A percentile compares a stretch with the other conserved stretches of the same genome.
Conservation (phyloP, 2,888 invertebrate genomes). For the Dasypolia templi region DNA sequence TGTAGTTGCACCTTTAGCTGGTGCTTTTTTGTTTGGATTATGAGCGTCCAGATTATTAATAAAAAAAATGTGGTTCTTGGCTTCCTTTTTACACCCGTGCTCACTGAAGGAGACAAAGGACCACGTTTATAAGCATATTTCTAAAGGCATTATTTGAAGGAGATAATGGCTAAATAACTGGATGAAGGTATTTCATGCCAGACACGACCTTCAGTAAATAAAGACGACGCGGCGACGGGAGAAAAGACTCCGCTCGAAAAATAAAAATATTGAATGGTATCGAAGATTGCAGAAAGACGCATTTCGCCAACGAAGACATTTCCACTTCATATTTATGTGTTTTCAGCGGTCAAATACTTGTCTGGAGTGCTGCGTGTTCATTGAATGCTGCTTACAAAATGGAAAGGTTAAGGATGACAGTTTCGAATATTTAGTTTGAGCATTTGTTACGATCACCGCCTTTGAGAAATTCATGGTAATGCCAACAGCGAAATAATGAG, state of each 20-base stretch:
- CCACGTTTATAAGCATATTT: background rate
- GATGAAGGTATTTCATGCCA: conserved; percentile 18
- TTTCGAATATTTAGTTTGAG: background rate
- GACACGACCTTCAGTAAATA: conserved; percentile 43
- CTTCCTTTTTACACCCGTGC: too few relatives aligned
- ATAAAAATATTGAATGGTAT: conserved; percentile 51
- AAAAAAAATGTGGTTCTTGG: too few relatives aligned
- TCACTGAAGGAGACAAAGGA: background rate
- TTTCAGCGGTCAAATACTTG: conserved; percentile 30
- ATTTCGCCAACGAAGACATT: conserved; percentile 40
- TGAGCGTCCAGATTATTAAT: background rate
- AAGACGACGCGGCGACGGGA: conserved; percentile 3
- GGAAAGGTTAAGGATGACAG: background rate
- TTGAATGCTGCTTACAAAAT: background rate
- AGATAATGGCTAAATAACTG: conserved; percentile 22
- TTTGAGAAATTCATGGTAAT: too few relatives aligned
- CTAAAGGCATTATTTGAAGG: conserved; percentile 9
- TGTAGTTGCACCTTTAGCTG: background rate
- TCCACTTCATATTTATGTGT: conserved; percentile 43
- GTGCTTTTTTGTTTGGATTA: conserved; percentile 8
- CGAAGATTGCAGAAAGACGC: conserved; percentile 38
- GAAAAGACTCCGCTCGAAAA: conserved; percentile 30
- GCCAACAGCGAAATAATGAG: too few relatives aligned
- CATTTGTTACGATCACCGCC: background rate
- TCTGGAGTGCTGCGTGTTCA: background rate